These are phyloP conservation scores for Diuraphis noxia DNA, from an alignment of 1,140 invertebrate genomes.

Conservation along the genomic window DNA sequence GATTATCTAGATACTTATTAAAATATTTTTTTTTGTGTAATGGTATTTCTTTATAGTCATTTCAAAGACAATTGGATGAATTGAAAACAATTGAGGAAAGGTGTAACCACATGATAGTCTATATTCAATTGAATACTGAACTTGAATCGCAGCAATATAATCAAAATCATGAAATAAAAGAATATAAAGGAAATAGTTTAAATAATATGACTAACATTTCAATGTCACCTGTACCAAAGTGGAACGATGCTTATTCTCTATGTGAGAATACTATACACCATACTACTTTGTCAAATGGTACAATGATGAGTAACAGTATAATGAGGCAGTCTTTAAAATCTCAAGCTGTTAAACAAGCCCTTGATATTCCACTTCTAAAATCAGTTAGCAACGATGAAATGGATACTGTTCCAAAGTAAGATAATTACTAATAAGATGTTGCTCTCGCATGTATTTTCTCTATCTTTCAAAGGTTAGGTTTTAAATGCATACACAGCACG, in stretches of 20 bases:
- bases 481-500: background rate
- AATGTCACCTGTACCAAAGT: constrained; percentile 13
- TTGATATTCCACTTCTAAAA: constrained; percentile 14
- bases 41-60: background rate
- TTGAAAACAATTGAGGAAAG: constrained; percentile 18
- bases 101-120: constrained; percentile 40
- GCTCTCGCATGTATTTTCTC: background rate
- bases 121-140: constrained; percentile 29
- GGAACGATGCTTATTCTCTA: constrained; percentile 15
- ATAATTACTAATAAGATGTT: background rate
- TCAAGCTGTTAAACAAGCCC: constrained; percentile 25
- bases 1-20: background rate
- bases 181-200: background rate
- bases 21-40: background rate
- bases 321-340: constrained; percentile 29
- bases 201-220: constrained; percentile 27
- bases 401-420: constrained; percentile 47
- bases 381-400: constrained; percentile 37
- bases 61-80: constrained; percentile 34
- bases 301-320: constrained; percentile 17
- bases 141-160: background rate
- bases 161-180: constrained; percentile 24
- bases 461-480: background rate
- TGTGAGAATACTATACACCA: background rate
- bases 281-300: background rate